Evolutionary conservation across 1,140 invertebrate species (phyloP).

Genomic region (Sycobia sp.): DNA sequence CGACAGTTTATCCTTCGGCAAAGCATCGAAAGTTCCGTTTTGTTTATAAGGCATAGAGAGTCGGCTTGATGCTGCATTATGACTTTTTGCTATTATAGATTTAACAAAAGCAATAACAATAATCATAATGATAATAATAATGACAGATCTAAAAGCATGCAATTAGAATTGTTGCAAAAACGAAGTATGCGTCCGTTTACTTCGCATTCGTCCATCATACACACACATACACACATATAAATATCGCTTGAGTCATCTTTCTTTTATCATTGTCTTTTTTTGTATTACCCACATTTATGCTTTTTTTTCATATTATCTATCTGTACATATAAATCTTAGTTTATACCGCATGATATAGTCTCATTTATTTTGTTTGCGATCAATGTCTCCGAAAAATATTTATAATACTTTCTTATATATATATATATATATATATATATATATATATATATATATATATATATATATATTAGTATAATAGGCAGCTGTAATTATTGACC

Average conservation of each 20-base stretch:
- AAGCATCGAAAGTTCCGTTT: no score
- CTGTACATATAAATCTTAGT: no score
- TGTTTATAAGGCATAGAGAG: slow-evolving; percentile 21
- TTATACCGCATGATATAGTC: slow-evolving; percentile 23
- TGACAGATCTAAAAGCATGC: no score
- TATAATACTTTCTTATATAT: slow-evolving; percentile 21
- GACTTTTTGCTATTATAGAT: no score
- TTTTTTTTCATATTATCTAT: slow-evolving; percentile 11
- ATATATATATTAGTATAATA: slow-evolving; percentile 30
- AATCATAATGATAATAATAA: no score
- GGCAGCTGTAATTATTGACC: slow-evolving; percentile 9
- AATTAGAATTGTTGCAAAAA: background rate
- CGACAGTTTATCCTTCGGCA: no score
- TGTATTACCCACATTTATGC: slow-evolving; percentile 14
- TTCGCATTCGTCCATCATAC: background rate
- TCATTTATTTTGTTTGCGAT: slow-evolving; percentile 28
- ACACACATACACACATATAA: background rate
- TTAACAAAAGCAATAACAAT: no score
- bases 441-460: no score
- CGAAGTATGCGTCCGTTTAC: background rate
- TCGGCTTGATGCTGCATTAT: no score
- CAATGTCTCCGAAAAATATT: slow-evolving; percentile 10
- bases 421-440: no score
- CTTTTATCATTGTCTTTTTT: slow-evolving; percentile 9
- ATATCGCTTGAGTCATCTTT: slow-evolving; percentile 20